These are phyloP conservation scores for Nasonia giraulti DNA, from an alignment of 1,140 invertebrate species.

Conservation along the genomic window DNA sequence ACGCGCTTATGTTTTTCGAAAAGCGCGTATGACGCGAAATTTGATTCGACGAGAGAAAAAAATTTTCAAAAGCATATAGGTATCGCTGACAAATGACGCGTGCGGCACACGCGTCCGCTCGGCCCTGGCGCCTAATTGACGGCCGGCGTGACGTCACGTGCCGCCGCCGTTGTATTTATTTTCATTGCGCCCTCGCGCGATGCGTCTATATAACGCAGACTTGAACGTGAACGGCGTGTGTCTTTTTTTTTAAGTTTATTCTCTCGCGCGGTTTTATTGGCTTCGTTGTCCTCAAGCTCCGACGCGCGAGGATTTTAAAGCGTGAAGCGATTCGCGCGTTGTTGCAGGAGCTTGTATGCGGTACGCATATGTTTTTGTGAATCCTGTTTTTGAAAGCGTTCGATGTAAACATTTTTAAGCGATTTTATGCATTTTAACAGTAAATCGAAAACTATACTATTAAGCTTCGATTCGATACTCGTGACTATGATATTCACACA, in stretches of 20 bases:
- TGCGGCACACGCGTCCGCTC: constrained; percentile 58
- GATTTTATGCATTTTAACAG: too few relatives aligned
- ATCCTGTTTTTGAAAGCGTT: too few relatives aligned
- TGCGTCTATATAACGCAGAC: background rate
- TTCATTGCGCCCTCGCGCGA: constrained; percentile 15
- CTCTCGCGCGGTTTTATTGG: too few relatives aligned
- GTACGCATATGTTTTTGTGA: too few relatives aligned
- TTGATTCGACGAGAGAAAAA: background rate
- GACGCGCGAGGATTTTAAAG: background rate
- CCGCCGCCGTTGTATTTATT: constrained; percentile 43
- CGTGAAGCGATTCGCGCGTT: background rate
- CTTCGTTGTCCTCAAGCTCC: background rate
- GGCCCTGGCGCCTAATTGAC: constrained; percentile 62
- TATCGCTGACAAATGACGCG: constrained; percentile 65
- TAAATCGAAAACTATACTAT: too few relatives aligned
- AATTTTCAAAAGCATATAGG: background rate
- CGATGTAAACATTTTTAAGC: too few relatives aligned
- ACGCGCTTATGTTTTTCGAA: background rate
- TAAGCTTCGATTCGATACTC: too few relatives aligned
- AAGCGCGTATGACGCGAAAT: background rate
- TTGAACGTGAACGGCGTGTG: background rate
- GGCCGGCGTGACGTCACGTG: constrained; percentile 66
- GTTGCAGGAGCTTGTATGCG: too few relatives aligned
- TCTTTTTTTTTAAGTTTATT: constrained; percentile 5
- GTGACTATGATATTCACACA: too few relatives aligned